phyloP scores from a whole-genome alignment of 1,140 invertebrate genomes.

The Bombus breviceps region DNA sequence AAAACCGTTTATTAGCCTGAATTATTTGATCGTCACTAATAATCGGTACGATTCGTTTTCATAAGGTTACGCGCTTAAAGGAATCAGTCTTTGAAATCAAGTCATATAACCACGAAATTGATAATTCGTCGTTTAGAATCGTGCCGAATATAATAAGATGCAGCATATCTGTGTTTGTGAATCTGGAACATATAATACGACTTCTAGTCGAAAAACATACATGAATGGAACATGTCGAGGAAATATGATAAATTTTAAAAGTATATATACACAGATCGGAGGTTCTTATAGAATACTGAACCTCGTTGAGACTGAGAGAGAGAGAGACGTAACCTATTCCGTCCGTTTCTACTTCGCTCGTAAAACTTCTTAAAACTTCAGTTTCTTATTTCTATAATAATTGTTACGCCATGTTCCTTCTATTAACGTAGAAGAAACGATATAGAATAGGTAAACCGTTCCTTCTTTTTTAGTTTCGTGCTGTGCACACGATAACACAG shows the following conservation, averaged over 20 bases:
- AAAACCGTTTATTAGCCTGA: conserved; percentile 1
- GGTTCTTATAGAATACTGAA: conserved; percentile 21
- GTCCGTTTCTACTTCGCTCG: not conserved
- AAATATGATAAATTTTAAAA: conserved; percentile 3
- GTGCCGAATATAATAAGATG: conserved; percentile 16
- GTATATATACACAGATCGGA: conserved; percentile 51
- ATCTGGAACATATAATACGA: not conserved
- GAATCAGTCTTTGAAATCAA: conserved; percentile 69
- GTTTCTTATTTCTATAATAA: not conserved
- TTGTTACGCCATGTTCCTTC: no score
- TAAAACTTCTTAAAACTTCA: not conserved
- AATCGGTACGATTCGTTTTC: conserved; percentile 15
- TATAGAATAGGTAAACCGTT: conserved; percentile 33
- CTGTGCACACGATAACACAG: conserved; percentile 46
- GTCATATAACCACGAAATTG: conserved; percentile 30
- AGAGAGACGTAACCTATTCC: conserved; percentile 12
- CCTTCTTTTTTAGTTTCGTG: conserved; percentile 17
- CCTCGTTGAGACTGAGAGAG: conserved; percentile 1
- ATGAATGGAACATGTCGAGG: conserved; percentile 6
- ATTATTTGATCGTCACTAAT: conserved; percentile 28
- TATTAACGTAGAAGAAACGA: conserved; percentile 26
- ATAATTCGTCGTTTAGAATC: conserved; percentile 25
- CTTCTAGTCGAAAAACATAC: conserved; percentile 38
- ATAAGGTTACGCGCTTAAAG: conserved; percentile 38
- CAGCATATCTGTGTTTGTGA: conserved; percentile 1